Evolutionary conservation across 2,113 vertebrate genomes (phyloP).

Genomic region (Corynorhinus townsendii): DNA sequence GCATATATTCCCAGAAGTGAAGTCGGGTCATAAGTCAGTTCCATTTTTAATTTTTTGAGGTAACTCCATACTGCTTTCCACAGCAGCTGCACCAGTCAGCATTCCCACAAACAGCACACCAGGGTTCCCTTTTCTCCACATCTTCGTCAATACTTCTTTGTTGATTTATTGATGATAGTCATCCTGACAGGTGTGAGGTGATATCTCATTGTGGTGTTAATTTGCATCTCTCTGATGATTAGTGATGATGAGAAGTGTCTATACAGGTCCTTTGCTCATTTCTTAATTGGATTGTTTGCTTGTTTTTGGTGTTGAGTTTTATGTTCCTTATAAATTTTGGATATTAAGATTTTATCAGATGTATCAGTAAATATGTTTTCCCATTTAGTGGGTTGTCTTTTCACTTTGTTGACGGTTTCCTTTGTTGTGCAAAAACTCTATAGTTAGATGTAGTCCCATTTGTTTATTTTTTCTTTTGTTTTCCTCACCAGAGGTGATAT

Average conservation of each 20-base stretch:
- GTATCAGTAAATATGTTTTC: background rate
- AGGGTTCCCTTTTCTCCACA: background rate
- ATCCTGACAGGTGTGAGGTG: background rate
- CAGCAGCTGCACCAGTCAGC: background rate
- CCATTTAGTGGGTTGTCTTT: background rate
- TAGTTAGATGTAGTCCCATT: background rate
- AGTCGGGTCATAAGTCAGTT: background rate
- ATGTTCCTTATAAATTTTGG: background rate
- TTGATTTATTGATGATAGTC: background rate
- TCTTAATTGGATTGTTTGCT: background rate
- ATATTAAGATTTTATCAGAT: background rate
- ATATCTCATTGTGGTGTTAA: background rate
- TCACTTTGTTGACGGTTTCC: background rate
- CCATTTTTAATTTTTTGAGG: background rate
- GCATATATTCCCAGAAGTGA: background rate
- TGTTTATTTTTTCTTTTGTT: background rate
- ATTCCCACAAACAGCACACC: background rate
- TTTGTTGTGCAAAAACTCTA: background rate
- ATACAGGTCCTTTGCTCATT: background rate
- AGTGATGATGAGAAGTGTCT: background rate
- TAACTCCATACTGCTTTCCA: background rate
- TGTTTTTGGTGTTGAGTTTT: background rate
- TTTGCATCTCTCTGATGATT: background rate
- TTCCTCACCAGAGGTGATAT: background rate
- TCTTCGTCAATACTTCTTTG: background rate